phyloP scores from a whole-genome alignment of 2,113 vertebrate genomes.

The Cathartes aura region DNA sequence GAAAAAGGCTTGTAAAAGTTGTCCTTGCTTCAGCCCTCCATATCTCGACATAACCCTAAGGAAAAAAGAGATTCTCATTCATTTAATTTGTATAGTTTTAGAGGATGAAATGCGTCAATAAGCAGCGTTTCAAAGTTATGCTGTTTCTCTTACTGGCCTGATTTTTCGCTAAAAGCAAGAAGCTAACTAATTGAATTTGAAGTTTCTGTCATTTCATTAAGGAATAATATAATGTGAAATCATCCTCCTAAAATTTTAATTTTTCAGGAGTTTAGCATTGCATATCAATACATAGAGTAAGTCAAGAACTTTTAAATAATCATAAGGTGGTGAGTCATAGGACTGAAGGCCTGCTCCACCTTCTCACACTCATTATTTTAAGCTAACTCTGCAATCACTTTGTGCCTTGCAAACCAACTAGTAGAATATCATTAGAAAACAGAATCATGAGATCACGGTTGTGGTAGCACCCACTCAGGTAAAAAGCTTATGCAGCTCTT shows the following conservation, averaged over 20 bases:
- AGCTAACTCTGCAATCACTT: neutral
- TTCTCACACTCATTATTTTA: neutral
- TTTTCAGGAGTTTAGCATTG: neutral
- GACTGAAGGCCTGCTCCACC: neutral
- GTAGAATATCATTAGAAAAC: neutral
- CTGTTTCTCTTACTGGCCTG: neutral
- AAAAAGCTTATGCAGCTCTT: neutral
- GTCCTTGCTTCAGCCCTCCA: neutral
- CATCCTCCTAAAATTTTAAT: neutral
- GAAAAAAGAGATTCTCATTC: neutral
- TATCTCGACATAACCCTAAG: neutral
- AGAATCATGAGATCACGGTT: neutral
- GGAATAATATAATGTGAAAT: neutral
- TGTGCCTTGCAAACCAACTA: neutral
- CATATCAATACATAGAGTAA: neutral
- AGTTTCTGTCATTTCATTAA: constrained; percentile 12
- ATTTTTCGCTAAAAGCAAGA: constrained; percentile 5
- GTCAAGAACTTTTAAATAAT: neutral
- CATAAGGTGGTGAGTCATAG: neutral
- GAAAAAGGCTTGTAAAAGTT: neutral
- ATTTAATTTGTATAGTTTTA: neutral
- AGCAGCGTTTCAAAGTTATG: neutral
- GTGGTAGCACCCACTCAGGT: neutral
- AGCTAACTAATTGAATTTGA: neutral
- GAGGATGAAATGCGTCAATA: neutral